phyloP scores from a whole-genome alignment of 2,888 invertebrate genomes.

The Leucophora obtusa region DNA sequence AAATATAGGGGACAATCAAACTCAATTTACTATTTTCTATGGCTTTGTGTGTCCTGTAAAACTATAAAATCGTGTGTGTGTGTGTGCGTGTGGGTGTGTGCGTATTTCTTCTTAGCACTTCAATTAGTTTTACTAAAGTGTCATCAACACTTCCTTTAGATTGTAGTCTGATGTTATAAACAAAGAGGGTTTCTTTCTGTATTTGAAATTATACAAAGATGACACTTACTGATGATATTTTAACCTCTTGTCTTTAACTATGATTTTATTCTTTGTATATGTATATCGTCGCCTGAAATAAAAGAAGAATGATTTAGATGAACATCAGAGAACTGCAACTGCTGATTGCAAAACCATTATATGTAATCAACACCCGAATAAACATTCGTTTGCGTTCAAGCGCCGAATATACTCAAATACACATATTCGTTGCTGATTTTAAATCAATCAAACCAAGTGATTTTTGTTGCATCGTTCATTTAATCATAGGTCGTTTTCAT shows the following conservation, averaged over 20 bases:
- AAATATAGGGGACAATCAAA: conserved; percentile 27
- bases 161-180: conserved; percentile 17
- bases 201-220: conserved; percentile 15
- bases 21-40: conserved; percentile 18
- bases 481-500: too few species aligned
- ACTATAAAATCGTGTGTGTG: conserved; percentile 4
- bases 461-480: too few species aligned
- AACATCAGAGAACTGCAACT: too few species aligned
- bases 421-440: too few species aligned
- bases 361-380: too few species aligned
- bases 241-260: conserved; percentile 10
- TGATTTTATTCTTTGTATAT: background rate
- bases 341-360: too few species aligned
- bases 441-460: too few species aligned
- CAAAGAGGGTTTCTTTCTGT: conserved; percentile 20
- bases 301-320: too few species aligned
- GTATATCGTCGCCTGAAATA: background rate
- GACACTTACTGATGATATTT: conserved; percentile 25
- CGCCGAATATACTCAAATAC: too few species aligned
- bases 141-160: conserved; percentile 42
- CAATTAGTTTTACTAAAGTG: conserved; percentile 44
- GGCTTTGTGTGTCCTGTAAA: background rate
- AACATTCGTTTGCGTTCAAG: too few species aligned
- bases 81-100: conserved; percentile 10
- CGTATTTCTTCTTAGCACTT: conserved; percentile 13